Percentiles rank a stretch among this genome's conserved stretches.
These are phyloP conservation scores for Hippopotamus amphibius DNA, from an alignment of 2,113 vertebrate genomes.

Conservation along the genomic window DNA sequence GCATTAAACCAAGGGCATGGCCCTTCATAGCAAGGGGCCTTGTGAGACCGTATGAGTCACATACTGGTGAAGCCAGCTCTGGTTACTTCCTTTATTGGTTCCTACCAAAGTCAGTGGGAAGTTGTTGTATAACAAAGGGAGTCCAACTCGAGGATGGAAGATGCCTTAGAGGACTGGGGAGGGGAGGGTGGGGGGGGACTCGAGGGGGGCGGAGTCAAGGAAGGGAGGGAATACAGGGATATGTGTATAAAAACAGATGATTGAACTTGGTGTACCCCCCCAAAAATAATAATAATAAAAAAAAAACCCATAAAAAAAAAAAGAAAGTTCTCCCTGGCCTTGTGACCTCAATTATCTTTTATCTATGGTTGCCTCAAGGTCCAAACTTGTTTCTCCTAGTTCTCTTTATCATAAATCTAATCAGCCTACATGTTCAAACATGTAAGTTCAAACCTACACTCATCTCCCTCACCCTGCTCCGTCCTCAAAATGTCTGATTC, in stretches of 20 bases:
- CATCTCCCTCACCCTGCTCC: background rate
- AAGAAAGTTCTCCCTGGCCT: background rate
- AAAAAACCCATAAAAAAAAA: no score
- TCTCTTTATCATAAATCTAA: background rate
- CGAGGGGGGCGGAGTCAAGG: no score
- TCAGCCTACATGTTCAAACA: background rate
- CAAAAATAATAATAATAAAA: no score
- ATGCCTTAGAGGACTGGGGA: no score
- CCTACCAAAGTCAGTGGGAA: background rate
- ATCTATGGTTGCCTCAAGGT: background rate
- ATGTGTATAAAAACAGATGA: no score
- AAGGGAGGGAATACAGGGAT: no score
- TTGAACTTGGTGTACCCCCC: no score
- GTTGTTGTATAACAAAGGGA: no score
- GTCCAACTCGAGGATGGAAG: no score
- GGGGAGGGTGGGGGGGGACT: no score
- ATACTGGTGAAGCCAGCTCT: background rate
- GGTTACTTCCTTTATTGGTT: background rate
- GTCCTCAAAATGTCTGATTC: background rate
- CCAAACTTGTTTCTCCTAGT: background rate
- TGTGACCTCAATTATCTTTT: background rate
- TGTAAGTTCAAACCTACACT: background rate
- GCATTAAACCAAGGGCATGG: background rate
- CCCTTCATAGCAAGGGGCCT: background rate
- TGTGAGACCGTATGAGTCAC: no score